Percentiles rank a stretch among this genome's conserved stretches.
These are phyloP conservation scores for Acanthoscelides obtectus DNA, from an alignment of 2,888 invertebrate species.

Conservation along the genomic window DNA sequence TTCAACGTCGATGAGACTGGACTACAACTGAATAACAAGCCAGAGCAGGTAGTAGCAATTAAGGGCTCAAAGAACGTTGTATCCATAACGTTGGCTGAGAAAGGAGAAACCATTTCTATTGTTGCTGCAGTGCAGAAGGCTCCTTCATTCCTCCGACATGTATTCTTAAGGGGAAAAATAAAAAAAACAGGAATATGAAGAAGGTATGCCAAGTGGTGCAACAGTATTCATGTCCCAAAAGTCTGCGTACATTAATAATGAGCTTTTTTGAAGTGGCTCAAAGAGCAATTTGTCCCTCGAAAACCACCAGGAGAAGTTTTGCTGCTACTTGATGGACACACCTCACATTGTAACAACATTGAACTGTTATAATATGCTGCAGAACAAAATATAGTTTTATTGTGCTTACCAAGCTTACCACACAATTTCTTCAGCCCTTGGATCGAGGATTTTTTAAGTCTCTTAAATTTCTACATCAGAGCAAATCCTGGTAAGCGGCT, in stretches of 20 bases:
- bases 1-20: conserved; percentile 9
- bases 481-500: conserved; percentile 7
- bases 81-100: conserved; percentile 11
- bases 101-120: conserved; percentile 16
- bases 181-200: conserved; percentile 16
- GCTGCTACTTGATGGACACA: conserved; percentile 33
- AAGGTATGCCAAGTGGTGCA: conserved; percentile 23
- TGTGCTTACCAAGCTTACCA: conserved; percentile 31
- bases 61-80: neutral
- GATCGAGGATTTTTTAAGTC: conserved; percentile 29
- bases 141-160: conserved; percentile 14
- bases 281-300: conserved; percentile 27
- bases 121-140: conserved; percentile 19
- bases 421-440: conserved; percentile 31
- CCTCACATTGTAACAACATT: conserved; percentile 26
- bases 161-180: conserved; percentile 22
- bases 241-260: conserved; percentile 19
- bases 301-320: conserved; percentile 32
- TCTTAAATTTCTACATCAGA: conserved; percentile 21
- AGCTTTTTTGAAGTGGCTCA: conserved; percentile 15
- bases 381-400: conserved; percentile 27
- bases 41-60: neutral
- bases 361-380: conserved; percentile 18
- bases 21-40: conserved; percentile 4
- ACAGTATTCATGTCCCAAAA: conserved; percentile 19